These are phyloP conservation scores for Marcusenius ussheri DNA, from an alignment of 2,113 vertebrate species.

Conservation along the genomic window DNA sequence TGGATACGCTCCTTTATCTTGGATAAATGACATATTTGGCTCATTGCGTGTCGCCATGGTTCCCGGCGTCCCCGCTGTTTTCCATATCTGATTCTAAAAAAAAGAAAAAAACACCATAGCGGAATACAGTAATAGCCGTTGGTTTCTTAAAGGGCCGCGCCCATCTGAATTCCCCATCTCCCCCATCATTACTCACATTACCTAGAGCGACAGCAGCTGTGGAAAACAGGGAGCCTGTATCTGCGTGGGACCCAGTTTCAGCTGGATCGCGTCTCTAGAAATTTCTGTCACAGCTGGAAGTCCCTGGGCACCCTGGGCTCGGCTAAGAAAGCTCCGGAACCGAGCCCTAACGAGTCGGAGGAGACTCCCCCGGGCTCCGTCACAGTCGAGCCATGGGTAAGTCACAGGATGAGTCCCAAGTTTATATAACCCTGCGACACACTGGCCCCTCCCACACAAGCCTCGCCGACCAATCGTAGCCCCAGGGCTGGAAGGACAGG, in stretches of 20 bases:
- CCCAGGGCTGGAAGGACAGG: neutral
- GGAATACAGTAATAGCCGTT: conserved; percentile 34
- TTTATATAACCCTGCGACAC: neutral
- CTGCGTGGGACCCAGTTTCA: neutral
- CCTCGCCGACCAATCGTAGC: neutral
- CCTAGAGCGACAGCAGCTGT: neutral
- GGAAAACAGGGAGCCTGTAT: conserved; percentile 1
- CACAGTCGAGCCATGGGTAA: neutral
- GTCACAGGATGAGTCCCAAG: neutral
- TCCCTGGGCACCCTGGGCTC: neutral
- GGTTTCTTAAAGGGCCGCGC: conserved; percentile 34
- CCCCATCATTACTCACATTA: conserved; percentile 40
- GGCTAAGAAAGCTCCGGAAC: neutral
- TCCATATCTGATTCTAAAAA: conserved; percentile 53
- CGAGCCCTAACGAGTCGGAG: neutral
- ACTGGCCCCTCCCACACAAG: neutral
- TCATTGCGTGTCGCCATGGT: conserved; percentile 38
- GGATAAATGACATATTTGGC: conserved; percentile 54
- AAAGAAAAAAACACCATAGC: conserved; percentile 44
- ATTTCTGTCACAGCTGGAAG: neutral
- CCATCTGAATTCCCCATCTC: conserved; percentile 27
- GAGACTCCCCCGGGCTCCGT: neutral
- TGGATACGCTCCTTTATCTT: conserved; percentile 53
- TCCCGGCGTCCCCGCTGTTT: conserved; percentile 24
- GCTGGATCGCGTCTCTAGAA: neutral